Conservation (phyloP, 37 sponge, comb jelly and placozoan genomes). For the Halisarca cf. caerulea region DNA sequence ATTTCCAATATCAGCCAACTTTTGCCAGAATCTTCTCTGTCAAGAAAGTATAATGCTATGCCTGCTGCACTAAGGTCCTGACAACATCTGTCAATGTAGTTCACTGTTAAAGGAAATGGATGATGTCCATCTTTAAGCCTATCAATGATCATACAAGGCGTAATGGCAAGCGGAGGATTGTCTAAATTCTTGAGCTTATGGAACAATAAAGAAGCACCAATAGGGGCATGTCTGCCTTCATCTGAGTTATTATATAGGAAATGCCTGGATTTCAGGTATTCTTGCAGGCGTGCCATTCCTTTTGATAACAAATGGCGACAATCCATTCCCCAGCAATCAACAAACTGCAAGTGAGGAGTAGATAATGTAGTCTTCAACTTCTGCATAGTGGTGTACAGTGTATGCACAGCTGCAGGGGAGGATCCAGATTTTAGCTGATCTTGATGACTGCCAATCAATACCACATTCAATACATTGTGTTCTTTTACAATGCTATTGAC, state of each 20-base stretch:
- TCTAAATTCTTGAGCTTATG: background rate
- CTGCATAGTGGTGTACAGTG: background rate
- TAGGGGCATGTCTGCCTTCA: background rate
- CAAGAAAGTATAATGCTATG: background rate
- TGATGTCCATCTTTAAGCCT: background rate
- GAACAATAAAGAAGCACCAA: background rate
- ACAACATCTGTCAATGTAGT: background rate
- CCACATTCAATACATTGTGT: background rate
- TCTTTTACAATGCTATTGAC: background rate
- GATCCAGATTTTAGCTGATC: background rate
- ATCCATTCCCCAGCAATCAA: constrained; percentile 4
- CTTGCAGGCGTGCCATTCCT: background rate
- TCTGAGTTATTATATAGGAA: background rate
- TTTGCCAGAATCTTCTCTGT: background rate
- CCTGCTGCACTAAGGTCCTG: background rate
- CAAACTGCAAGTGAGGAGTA: background rate
- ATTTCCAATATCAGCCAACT: background rate
- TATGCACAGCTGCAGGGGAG: background rate
- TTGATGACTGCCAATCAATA: background rate
- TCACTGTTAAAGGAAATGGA: background rate
- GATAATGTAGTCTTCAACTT: background rate
- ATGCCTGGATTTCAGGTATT: background rate
- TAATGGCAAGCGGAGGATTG: background rate
- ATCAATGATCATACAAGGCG: background rate
- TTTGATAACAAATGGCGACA: background rate